Base-by-base conservation (phyloP, 1,140 invertebrate genomes). In the Drosophila pectinifera region DNA sequence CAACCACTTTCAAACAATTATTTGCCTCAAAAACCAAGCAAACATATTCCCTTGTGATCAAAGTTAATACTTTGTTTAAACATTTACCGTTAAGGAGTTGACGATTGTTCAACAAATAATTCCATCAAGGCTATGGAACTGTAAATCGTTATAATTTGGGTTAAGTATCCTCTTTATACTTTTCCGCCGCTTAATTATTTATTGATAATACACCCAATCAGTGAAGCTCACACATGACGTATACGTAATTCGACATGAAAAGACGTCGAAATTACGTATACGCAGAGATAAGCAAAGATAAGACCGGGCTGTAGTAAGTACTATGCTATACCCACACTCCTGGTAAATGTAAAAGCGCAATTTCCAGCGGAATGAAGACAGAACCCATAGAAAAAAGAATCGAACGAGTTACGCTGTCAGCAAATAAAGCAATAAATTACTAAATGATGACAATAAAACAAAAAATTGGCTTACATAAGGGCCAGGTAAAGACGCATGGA, bases 241-340 rank as follows among this genome's bases (percentile, higher is more conserved):
- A 85, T 80, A 65, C 81, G 58, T 62, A 77, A 84, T 77, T 55
- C 42, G 45, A 54, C 55, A 16, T 49, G 22, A 43, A 63, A 57
- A 54, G 54, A 59, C 74, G 56, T 67, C 48, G 43, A 45, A 57
- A 86, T 81, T 86, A 86, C 82, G 82, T 85, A 86, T 86, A 81
- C 78, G 78, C 69, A 22, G 45, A 45, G 82, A 86, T 78, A 81
- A 75, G 55, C 41, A 41, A 31, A 73, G 55, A 73, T 36, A 69
- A 69, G 61, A 39, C 8, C 38, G 7, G 11, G 42, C 18, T 54
- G 48, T 46, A 46, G 48, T 49, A 42, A 55, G 55, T 70, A 36
- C 73, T 68, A 62, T 63, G 73, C 65, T 67, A 56, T 57, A 36
- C 22, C 51, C 58, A 45, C 41, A 53, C 42, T 57, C 10, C n/a